phyloP scores from a whole-genome alignment of 2,797 vertebrate species.

The Sandelia bainsii region DNA sequence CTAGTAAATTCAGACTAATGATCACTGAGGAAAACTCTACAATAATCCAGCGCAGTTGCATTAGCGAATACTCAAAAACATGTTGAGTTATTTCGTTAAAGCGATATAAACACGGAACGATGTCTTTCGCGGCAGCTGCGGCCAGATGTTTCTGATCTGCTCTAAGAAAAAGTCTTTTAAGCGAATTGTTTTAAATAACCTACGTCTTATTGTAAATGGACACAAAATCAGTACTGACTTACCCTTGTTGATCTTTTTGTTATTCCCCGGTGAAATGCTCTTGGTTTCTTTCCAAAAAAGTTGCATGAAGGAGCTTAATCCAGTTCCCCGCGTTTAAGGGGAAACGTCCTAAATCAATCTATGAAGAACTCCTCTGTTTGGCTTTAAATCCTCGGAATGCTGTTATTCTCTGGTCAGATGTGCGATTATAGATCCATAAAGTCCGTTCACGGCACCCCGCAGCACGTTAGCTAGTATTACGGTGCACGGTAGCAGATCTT shows the following conservation, averaged over 20 bases:
- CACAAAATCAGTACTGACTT: conserved; percentile 31
- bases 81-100: not conserved
- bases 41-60: not conserved
- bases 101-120: no score
- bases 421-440: conserved; percentile 81
- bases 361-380: conserved; percentile 37
- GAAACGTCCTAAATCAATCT: conserved; percentile 59
- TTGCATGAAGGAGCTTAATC: conserved; percentile 88
- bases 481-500: conserved; percentile 75
- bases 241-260: conserved; percentile 76
- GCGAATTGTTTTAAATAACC: not conserved
- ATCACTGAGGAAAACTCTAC: not conserved
- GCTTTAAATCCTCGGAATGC: conserved; percentile 56
- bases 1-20: not conserved
- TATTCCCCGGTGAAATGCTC: conserved; percentile 76
- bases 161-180: not conserved
- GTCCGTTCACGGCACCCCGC: conserved; percentile 60
- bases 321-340: conserved; percentile 71
- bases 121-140: conserved; percentile 5
- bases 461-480: conserved; percentile 52
- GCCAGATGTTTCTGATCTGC: conserved; percentile 23
- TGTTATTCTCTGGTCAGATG: conserved; percentile 37
- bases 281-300: conserved; percentile 87
- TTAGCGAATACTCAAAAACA: not conserved
- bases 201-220: not conserved